phyloP scores from a whole-genome alignment of 2,113 vertebrate genomes.

The Murina feae region DNA sequence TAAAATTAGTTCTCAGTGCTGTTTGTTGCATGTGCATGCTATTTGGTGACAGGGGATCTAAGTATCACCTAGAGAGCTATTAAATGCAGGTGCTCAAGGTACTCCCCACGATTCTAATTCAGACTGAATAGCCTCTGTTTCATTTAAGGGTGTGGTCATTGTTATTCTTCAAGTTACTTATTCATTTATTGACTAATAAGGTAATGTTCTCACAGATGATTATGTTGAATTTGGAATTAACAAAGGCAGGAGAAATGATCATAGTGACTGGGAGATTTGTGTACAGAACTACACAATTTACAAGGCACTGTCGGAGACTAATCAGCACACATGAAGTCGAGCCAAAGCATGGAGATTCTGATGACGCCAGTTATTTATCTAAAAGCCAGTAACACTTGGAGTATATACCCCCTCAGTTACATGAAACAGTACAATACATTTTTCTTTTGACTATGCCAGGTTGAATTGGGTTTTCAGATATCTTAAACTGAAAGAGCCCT shows the following conservation, averaged over 20 bases:
- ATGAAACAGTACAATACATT: neutral
- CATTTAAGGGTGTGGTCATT: neutral
- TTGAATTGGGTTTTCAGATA: neutral
- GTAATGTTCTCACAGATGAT: constrained; percentile 8
- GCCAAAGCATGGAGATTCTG: neutral
- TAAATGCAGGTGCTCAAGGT: neutral
- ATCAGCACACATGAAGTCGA: neutral
- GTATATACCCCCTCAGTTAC: neutral
- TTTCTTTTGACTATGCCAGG: neutral
- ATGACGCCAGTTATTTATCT: neutral
- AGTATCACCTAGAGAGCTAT: neutral
- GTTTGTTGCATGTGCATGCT: neutral
- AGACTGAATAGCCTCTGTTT: neutral
- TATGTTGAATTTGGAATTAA: neutral
- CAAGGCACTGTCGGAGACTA: neutral
- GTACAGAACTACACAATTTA: neutral
- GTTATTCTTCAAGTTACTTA: neutral
- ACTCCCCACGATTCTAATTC: neutral
- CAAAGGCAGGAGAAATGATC: neutral
- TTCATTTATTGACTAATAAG: neutral
- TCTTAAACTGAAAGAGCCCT: neutral
- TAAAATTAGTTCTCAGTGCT: neutral
- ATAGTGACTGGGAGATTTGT: neutral
- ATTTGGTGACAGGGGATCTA: neutral
- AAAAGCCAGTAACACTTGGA: neutral